Evolutionary conservation across 2,113 vertebrate genomes (phyloP), one percentile per base, ranked within the genome.

Genomic region (Serilophus lunatus): DNA sequence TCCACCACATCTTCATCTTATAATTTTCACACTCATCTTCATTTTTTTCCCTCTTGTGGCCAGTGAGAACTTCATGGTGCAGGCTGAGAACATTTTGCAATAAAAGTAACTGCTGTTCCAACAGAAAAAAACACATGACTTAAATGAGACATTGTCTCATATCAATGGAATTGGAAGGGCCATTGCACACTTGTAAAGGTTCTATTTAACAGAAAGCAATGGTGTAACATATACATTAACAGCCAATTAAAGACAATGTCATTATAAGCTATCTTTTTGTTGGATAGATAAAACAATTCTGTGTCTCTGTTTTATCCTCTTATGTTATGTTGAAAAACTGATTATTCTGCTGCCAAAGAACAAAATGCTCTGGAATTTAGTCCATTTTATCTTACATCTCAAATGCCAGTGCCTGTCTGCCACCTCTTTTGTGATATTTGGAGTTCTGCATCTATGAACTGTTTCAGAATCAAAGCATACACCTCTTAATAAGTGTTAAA

Each of bases 341-440:
- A 90, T 94, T 82, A 60, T 95, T 89, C 35, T 74, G 38, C 70
- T 92, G 88, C 79, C 86, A 93, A 75, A 65, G 60, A 36, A 95
- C 40, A 38, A 83, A 88, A 81, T 33, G 31, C 29, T 66, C 74
- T 88, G 91, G 51, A 86, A 75, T 53, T 78, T 25, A 42, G 23
- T 64, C 40, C 38, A 1, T 57, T 94, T 94, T 72, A 29, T 83
- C 63, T 81, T 26, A 8, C 3, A 16, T 40, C 40, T 85, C 51
- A 80, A 86, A 35, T 89, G 80, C 36, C 56, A 44, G 31, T 0
- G 50, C 68, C 79, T 74, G 88, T 53, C 69, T 93, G 79, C 49
- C 22, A 26, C 47, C 19, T 71, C 33, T 63, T 80, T 36, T 66
- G 23, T 66, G 53, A 26, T 36, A 42, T 57, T 85, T 61, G 24